A percentile compares a stretch with the other conserved stretches of the same genome.
These are phyloP conservation scores for Anhinga anhinga DNA, from an alignment of 2,113 vertebrate genomes.

Conservation along the genomic window DNA sequence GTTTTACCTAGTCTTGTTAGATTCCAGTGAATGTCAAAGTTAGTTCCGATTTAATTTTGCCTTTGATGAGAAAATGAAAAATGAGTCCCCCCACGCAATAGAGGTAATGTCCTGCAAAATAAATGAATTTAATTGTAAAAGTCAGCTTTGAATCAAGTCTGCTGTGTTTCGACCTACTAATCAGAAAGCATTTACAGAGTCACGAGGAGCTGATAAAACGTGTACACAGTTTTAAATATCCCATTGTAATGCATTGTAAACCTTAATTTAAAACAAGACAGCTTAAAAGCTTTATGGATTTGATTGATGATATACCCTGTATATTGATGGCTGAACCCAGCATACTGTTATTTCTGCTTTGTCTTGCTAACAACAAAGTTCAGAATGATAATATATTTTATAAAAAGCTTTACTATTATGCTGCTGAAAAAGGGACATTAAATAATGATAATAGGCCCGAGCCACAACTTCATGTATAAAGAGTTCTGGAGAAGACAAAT, in stretches of 20 bases:
- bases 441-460: constrained; percentile 69
- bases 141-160: neutral
- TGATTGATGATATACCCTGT: constrained; percentile 71
- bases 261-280: constrained; percentile 75
- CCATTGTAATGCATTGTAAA: constrained; percentile 73
- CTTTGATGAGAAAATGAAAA: neutral
- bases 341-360: constrained; percentile 70
- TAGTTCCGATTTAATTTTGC: neutral
- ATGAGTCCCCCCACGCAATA: neutral
- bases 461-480: constrained; percentile 44
- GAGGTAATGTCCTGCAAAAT: neutral
- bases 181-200: constrained; percentile 70
- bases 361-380: constrained; percentile 70
- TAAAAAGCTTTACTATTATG: constrained; percentile 57
- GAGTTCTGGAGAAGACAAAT: constrained; percentile 47
- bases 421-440: constrained; percentile 60
- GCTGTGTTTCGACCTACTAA: constrained; percentile 50
- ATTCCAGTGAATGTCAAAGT: neutral
- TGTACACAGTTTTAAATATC: constrained; percentile 72
- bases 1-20: neutral
- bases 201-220: constrained; percentile 69
- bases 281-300: constrained; percentile 73
- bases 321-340: constrained; percentile 70
- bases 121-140: constrained; percentile 16
- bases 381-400: constrained; percentile 68